These are phyloP conservation scores for Cotesia chilonis DNA, from an alignment of 1,140 invertebrate genomes.

Conservation along the genomic window DNA sequence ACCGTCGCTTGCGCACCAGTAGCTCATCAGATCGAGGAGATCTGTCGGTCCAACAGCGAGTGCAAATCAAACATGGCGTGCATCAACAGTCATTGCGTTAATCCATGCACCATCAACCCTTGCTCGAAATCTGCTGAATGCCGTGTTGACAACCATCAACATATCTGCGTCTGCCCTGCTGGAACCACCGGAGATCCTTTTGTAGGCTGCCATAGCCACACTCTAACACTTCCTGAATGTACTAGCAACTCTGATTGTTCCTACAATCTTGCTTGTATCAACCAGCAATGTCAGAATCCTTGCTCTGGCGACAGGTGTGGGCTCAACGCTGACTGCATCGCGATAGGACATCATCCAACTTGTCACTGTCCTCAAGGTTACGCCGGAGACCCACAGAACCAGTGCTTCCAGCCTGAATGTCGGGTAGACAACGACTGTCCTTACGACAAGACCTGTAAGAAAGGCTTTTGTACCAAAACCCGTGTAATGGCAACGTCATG, in stretches of 20 bases:
- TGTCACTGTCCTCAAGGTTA: constrained; percentile 85
- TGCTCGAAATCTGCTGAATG: constrained; percentile 85
- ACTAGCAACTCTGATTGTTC: constrained; percentile 77
- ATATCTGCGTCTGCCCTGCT: constrained; percentile 78
- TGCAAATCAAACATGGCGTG: constrained; percentile 77
- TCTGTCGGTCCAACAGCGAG: constrained; percentile 76
- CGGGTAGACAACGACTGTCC: constrained; percentile 83
- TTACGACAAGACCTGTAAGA: constrained; percentile 83
- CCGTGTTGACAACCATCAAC: constrained; percentile 76
- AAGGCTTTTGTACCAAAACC: constrained; percentile 82
- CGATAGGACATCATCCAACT: constrained; percentile 76
- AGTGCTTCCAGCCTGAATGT: constrained; percentile 90
- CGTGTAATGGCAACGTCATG: constrained; percentile 71
- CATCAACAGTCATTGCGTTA: constrained; percentile 76
- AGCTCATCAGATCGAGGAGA: constrained; percentile 64
- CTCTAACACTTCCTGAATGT: constrained; percentile 69
- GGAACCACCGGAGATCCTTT: constrained; percentile 83
- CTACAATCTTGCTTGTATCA: constrained; percentile 79
- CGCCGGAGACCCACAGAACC: constrained; percentile 84
- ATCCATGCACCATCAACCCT: constrained; percentile 79
- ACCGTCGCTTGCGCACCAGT: constrained; percentile 76
- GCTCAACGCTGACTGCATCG: constrained; percentile 78
- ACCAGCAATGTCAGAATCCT: constrained; percentile 79
- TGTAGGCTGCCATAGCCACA: constrained; percentile 79
- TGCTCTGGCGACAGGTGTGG: constrained; percentile 84